Percentiles rank a stretch among this genome's conserved stretches.
phyloP scores from a whole-genome alignment of 2,113 vertebrate genomes.

The Astur gentilis region DNA sequence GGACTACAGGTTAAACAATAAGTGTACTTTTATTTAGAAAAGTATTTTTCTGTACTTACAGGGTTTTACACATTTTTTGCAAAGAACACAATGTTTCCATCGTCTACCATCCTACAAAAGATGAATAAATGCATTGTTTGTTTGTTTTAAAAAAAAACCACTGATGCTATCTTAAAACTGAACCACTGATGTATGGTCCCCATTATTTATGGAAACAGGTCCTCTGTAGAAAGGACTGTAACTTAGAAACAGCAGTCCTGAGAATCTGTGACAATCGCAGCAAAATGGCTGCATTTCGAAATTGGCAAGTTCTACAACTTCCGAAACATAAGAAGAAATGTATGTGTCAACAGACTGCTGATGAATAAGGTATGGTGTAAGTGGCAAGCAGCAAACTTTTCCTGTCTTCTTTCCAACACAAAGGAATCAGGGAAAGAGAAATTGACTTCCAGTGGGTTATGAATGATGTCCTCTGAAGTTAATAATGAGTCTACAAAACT shows the following conservation, averaged over 20 bases:
- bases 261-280: neutral
- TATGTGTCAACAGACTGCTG: neutral
- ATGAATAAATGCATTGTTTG: neutral
- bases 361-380: neutral
- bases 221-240: neutral
- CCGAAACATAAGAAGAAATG: neutral
- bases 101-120: conserved; percentile 84
- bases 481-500: neutral
- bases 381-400: neutral
- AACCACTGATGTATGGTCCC: neutral
- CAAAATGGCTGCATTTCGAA: neutral
- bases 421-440: neutral
- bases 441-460: neutral
- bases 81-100: conserved; percentile 90
- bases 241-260: neutral
- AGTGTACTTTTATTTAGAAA: neutral
- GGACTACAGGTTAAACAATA: neutral
- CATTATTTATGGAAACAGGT: neutral
- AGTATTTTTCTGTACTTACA: conserved; percentile 78
- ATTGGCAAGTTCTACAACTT: neutral
- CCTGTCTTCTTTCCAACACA: neutral
- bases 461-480: neutral
- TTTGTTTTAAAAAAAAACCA: neutral
- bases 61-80: conserved; percentile 91
- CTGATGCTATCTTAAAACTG: neutral